Evolutionary conservation across 2,113 vertebrate species (phyloP).

Genomic region (Lipophrys pholis): DNA sequence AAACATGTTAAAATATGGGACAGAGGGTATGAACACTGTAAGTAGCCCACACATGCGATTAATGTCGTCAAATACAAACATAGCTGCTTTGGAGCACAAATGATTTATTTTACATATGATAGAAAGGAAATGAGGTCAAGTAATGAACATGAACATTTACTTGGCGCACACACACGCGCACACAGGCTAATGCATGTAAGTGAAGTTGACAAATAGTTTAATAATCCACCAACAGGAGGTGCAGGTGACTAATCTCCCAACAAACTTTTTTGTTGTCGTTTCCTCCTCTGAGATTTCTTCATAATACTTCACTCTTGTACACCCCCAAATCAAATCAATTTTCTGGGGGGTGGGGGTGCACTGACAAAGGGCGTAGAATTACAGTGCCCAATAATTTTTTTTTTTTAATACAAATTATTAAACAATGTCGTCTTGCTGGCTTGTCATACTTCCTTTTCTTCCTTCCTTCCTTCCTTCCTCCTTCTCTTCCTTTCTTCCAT

Average conservation of each 20-base stretch:
- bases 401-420: too few relatives aligned
- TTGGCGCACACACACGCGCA: neutral
- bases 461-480: slow-evolving; percentile 5
- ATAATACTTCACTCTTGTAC: slow-evolving; percentile 6
- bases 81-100: too few relatives aligned
- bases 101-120: too few relatives aligned
- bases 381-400: slow-evolving; percentile 44
- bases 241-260: slow-evolving; percentile 29
- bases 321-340: slow-evolving; percentile 25
- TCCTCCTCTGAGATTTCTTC: slow-evolving; percentile 3
- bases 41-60: too few relatives aligned
- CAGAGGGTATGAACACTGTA: too few relatives aligned
- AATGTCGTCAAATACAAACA: too few relatives aligned
- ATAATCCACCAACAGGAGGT: neutral
- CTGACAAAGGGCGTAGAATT: neutral
- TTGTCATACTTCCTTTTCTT: slow-evolving; percentile 18
- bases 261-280: neutral
- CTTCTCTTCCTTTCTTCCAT: neutral
- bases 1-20: too few relatives aligned
- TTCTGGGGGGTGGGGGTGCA: slow-evolving; percentile 4
- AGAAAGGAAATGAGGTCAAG: neutral
- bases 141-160: slow-evolving; percentile 3
- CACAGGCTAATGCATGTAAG: neutral
- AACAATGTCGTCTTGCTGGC: slow-evolving; percentile 16
- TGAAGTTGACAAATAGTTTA: slow-evolving; percentile 2